Base-by-base conservation (phyloP, 1,140 invertebrate species). In the Drosophila malerkotliana region DNA sequence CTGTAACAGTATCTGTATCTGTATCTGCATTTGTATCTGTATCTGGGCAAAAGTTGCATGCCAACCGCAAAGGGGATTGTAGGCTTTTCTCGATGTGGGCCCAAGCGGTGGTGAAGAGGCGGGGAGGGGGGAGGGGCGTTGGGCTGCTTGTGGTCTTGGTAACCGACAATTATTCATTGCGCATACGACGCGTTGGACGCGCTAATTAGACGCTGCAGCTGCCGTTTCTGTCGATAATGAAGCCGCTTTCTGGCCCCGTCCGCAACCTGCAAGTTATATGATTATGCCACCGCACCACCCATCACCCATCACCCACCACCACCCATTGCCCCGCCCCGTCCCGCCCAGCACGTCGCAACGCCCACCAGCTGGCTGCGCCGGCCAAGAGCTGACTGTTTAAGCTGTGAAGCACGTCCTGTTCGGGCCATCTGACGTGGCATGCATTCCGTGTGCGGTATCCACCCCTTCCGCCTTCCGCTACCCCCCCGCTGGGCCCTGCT, bases 131-230 rank as follows among this genome's bases (percentile, higher is more conserved):
- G 8, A 0, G 39, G 9, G 37, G 30, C 12, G 18, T n/a, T 39
- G n/a, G 21, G 4, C 5, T 39, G 48, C 15, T n/a, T 45, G 69
- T 14, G 30, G 34, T 44, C 9, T 58, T 80, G 77, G 67, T 77
- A 66, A 73, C 67, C 56, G 54, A 48, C 52, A 77, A 80, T 84
- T 85, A 77, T 80, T 77, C 68, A 85, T 81, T 81, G 73, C 81
- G 75, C 76, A 83, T 83, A 83, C 69, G 73, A 59, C 67, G 61
- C 72, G 67, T 77, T 56, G 48, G 72, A 39, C 64, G 55, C 76
- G 64, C 77, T 84, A 87, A 84, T 84, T 84, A 84, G 80, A 71
- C 63, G 67, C 58, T 45, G 66, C 72, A 75, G 73, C 66, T 63
- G 78, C 58, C 63, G 58, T 72, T 77, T 57, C 79, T 64, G 73